Evolutionary conservation across 2,797 vertebrate genomes (phyloP).

Genomic region (Mormyrops attenuatus): DNA sequence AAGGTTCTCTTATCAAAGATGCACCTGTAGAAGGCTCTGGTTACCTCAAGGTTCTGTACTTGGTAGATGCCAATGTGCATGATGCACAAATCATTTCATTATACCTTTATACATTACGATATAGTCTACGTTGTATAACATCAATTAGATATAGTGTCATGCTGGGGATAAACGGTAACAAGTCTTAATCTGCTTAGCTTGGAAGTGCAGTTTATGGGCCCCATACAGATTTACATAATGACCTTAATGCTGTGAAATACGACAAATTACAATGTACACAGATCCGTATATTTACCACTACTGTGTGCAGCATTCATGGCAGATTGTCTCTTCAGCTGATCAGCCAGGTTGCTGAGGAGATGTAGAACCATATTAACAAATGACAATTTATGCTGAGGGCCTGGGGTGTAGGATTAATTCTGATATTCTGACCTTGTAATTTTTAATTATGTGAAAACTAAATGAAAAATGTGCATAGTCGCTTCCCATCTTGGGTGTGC

Average conservation of each 20-base stretch:
- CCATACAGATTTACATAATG: neutral
- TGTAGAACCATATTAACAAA: neutral
- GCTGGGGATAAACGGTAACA: neutral
- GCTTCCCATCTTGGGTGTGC: neutral
- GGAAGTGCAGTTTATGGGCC: constrained; percentile 12
- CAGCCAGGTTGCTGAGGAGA: constrained; percentile 15
- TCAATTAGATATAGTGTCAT: neutral
- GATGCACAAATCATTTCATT: neutral
- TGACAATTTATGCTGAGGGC: neutral
- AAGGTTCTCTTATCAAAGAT: neutral
- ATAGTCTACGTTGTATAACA: neutral
- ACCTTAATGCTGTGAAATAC: constrained; percentile 21
- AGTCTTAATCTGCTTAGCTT: constrained; percentile 15
- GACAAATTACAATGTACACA: neutral
- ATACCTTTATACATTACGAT: neutral
- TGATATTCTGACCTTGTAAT: constrained; percentile 7
- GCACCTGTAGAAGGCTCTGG: neutral
- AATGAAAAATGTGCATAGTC: neutral
- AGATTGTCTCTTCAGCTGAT: constrained; percentile 12
- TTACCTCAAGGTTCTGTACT: neutral
- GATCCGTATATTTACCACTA: neutral
- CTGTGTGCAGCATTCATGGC: neutral
- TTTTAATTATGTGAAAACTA: constrained; percentile 9
- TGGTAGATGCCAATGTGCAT: neutral
- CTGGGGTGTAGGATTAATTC: neutral